Conservation (phyloP, 1,140 invertebrate species). For the Platyscapa corneri region DNA sequence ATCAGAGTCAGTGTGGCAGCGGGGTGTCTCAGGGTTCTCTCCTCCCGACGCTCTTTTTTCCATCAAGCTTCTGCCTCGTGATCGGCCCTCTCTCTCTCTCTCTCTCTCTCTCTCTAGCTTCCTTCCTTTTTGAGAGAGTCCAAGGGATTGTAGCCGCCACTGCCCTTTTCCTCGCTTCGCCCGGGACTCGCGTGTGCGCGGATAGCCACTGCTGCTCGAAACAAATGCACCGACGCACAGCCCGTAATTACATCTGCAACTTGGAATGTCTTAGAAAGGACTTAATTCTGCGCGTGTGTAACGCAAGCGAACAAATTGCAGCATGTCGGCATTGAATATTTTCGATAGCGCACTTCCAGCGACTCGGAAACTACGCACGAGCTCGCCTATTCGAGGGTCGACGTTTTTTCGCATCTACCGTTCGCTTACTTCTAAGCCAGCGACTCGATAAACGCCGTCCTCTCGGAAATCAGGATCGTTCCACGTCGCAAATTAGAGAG, state of each 20-base stretch:
- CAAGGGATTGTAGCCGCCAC: no score
- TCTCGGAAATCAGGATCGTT: no score
- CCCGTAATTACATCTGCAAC: not conserved
- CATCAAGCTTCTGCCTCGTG: no score
- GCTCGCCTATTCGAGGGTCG: no score
- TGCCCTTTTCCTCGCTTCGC: not conserved
- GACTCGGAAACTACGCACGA: no score
- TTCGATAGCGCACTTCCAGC: no score
- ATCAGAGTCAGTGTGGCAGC: slow-evolving; percentile 67
- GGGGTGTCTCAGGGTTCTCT: slow-evolving; percentile 57
- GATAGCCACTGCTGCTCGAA: not conserved
- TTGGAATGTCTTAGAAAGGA: not conserved
- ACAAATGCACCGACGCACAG: not conserved
- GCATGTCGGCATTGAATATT: no score
- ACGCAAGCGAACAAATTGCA: not conserved
- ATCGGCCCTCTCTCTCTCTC: not conserved
- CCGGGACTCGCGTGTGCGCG: not conserved
- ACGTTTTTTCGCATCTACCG: not conserved
- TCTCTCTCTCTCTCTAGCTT: slow-evolving; percentile 4
- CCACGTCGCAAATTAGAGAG: no score
- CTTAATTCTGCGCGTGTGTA: not conserved
- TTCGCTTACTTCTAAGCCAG: not conserved
- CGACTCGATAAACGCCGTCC: no score
- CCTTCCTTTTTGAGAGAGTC: not conserved
- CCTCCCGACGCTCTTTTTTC: slow-evolving; percentile 5